Evolutionary conservation across 2,888 invertebrate species (phyloP).

Genomic region (Alviniconcha strummeri): DNA sequence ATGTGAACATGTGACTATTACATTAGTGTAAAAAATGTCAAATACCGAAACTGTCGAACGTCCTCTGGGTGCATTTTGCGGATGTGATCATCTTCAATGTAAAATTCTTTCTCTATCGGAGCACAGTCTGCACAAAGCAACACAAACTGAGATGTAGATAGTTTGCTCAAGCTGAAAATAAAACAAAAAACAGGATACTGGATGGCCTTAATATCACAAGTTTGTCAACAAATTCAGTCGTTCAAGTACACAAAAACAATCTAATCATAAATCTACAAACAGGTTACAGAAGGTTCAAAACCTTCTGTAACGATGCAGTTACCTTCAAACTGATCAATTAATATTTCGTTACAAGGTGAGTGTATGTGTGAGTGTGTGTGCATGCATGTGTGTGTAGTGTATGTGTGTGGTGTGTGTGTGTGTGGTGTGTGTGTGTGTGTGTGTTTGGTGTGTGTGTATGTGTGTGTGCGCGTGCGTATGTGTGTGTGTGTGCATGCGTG

Average conservation of each 20-base stretch:
- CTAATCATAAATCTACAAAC: not conserved
- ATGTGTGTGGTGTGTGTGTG: no score
- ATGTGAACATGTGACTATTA: no score
- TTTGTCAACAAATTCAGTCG: not conserved
- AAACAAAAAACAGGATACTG: not conserved
- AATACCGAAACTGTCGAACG: conserved; percentile 78
- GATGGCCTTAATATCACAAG: not conserved
- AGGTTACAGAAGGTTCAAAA: not conserved
- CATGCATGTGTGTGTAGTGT: no score
- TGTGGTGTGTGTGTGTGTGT: no score
- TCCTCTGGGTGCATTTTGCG: conserved; percentile 80
- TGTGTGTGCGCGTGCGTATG: no score
- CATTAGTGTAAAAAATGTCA: no score
- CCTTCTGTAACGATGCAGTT: conserved; percentile 1
- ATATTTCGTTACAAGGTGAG: no score
- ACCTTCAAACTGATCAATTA: no score
- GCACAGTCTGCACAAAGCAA: conserved; percentile 75
- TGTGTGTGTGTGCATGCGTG: no score
- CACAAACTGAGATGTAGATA: not conserved
- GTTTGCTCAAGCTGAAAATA: not conserved
- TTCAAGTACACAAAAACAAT: not conserved
- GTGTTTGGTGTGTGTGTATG: no score
- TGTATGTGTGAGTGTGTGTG: no score
- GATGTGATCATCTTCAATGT: conserved; percentile 84
- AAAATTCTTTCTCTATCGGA: conserved; percentile 86